Base-by-base conservation (phyloP, 2,888 invertebrate species). In the Aporophyla nigra region DNA sequence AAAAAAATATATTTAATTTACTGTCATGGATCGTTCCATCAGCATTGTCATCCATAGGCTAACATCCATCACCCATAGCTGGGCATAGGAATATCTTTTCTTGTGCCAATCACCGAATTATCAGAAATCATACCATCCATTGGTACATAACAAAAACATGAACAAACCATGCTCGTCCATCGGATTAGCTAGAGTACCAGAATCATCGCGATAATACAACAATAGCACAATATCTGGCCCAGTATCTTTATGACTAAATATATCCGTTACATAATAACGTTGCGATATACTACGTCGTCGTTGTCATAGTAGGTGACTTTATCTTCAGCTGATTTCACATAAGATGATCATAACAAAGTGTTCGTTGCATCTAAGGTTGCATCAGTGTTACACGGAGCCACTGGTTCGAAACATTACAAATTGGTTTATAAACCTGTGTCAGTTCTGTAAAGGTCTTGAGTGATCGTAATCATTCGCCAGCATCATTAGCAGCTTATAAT, bases 221-320 rank as follows among this genome's bases (percentile, higher is more conserved):
- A 83, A 82, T 74, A 33, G 65, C 46, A 58, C 46, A 43, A 56
- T 74, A 74, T 76, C 76, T 76, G 76, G 40, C 43, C 56, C 46
- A 66, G 59, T 71, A 65, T 74, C 59, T 63, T 12, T 46, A 51
- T 1, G 33, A 59, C 54, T 33, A 27, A 72, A 65, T 78, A 65
- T 78, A 49, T 78, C 9, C 62, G 9, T 78, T 73, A 73, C 62
- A 56, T 71, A 61, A 74, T 54, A 33, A 76, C 33, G 58, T 77
- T 53, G 53, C 61, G 51, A 24, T 67, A 67, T 6, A 1, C 4
- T 27, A 27, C 54, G 40, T 3, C 14, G 72, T 43, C 46, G 69
- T 66, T 74, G 62, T 79, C 67, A 74, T 72, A 76, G 66, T 40
- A 49, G 40, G 74, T 24, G 54, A 65, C 40, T 58, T 53, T 51